These are phyloP conservation scores for Sternarchorhynchus goeldii DNA, from an alignment of 2,797 vertebrate species.

Conservation along the genomic window DNA sequence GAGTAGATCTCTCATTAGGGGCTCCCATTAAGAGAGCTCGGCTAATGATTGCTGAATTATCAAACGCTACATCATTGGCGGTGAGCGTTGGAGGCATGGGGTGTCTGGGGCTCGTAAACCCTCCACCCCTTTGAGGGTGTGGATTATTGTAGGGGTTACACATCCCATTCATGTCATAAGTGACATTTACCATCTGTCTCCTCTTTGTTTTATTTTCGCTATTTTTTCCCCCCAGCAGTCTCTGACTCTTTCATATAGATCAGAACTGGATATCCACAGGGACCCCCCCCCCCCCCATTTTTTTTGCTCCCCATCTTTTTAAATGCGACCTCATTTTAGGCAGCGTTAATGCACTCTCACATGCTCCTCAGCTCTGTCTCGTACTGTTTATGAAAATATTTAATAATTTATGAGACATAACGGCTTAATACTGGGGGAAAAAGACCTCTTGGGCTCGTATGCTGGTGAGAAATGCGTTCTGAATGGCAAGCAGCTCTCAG, in stretches of 20 bases:
- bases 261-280: slow-evolving; percentile 33
- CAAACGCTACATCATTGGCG: slow-evolving; percentile 1
- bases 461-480: slow-evolving; percentile 17
- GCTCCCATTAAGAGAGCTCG: slow-evolving; percentile 9
- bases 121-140: background rate
- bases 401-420: slow-evolving; percentile 54
- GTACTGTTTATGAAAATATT: slow-evolving; percentile 53
- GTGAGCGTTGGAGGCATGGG: background rate
- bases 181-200: slow-evolving; percentile 60
- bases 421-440: slow-evolving; percentile 46
- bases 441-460: slow-evolving; percentile 40
- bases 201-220: background rate
- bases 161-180: slow-evolving; percentile 34
- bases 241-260: slow-evolving; percentile 44
- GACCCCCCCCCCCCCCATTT: too few relatives aligned
- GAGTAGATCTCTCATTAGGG: slow-evolving; percentile 9
- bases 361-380: slow-evolving; percentile 36
- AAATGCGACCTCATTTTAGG: slow-evolving; percentile 73
- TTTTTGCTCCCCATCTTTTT: slow-evolving; percentile 52
- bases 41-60: slow-evolving; percentile 32
- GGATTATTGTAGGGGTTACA: slow-evolving; percentile 31
- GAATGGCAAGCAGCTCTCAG: slow-evolving; percentile 38
- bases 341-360: slow-evolving; percentile 64
- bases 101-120: slow-evolving; percentile 8
- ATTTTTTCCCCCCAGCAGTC: slow-evolving; percentile 33